Evolutionary conservation across 2,113 vertebrate species (phyloP), one percentile per base, ranked within the genome.

Genomic region (Otolemur garnettii): DNA sequence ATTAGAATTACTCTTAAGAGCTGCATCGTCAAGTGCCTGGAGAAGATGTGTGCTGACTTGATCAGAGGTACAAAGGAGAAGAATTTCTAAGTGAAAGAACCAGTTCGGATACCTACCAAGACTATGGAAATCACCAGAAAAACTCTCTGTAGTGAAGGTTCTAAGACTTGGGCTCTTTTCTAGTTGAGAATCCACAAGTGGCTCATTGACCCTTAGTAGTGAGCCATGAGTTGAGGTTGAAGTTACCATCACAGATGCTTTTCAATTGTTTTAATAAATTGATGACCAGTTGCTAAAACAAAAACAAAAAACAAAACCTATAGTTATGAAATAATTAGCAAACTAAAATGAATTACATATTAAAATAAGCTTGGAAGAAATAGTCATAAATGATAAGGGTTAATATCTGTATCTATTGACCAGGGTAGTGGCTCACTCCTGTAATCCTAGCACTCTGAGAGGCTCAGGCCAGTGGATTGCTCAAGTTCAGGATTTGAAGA

Each of bases 291-390:
- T 64, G 42, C n/a, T 53, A 30, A 7, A 53, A 53, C 62, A 83
- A 57, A 84, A 15, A 71, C 62, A 83, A 57, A 84, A 15, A 71
- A 66, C 28, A 66, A 28, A 26, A 66, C 30, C 1, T 38, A 62
- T 17, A 87, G 83, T 38, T 33, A 2, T 92, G 53, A 94, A 82
- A 59, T 77, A 94, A 94, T 33, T 45, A 91, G 22, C 5, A 33
- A 71, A 80, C 17, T 81, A 78, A 87, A 87, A 22, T 64, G 80
- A 87, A 71, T 93, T 91, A 33, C 18, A 4, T 42, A 19, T 78
- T 78, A 96, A 90, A 74, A 62, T 62, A 62, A 64, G 26, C 53
- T 71, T 8, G 7, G 72, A 26, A 35, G 26, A 88, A 81, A 59
- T 57, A 57, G 45, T 85, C 22, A 35, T 85, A 33, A 86, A 64